These are phyloP conservation scores for Tetramorium simillimum DNA, from an alignment of 1,140 invertebrate species.

Conservation along the genomic window DNA sequence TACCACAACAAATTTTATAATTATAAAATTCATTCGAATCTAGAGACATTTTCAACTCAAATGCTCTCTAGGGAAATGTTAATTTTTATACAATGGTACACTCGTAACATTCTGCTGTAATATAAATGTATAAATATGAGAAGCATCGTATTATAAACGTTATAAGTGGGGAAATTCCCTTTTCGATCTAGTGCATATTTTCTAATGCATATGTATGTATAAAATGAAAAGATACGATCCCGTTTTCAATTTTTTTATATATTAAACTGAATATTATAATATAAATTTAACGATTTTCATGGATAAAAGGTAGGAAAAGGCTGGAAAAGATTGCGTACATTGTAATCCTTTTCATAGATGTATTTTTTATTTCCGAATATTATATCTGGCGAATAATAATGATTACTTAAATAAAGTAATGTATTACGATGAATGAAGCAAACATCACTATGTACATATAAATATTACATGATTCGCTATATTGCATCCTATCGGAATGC, in stretches of 20 bases:
- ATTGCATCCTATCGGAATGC: conserved; percentile 64
- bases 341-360: conserved; percentile 26
- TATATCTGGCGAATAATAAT: conserved; percentile 65
- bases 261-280: neutral
- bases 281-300: neutral
- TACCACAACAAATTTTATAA: conserved; percentile 36
- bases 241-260: neutral
- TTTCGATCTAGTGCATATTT: neutral
- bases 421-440: conserved; percentile 69
- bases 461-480: conserved; percentile 73
- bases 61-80: conserved; percentile 26
- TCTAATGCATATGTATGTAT: neutral
- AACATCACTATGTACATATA: conserved; percentile 73
- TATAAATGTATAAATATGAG: conserved; percentile 17
- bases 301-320: neutral
- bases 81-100: conserved; percentile 45
- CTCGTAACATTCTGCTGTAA: neutral
- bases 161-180: neutral
- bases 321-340: neutral
- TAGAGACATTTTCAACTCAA: conserved; percentile 33
- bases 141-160: neutral
- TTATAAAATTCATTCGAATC: conserved; percentile 37
- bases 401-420: conserved; percentile 72
- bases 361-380: conserved; percentile 54
- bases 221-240: neutral